Percentiles rank a stretch among this genome's conserved stretches.
Evolutionary conservation across 2,113 vertebrate species (phyloP).

Genomic region (Callipepla squamata): DNA sequence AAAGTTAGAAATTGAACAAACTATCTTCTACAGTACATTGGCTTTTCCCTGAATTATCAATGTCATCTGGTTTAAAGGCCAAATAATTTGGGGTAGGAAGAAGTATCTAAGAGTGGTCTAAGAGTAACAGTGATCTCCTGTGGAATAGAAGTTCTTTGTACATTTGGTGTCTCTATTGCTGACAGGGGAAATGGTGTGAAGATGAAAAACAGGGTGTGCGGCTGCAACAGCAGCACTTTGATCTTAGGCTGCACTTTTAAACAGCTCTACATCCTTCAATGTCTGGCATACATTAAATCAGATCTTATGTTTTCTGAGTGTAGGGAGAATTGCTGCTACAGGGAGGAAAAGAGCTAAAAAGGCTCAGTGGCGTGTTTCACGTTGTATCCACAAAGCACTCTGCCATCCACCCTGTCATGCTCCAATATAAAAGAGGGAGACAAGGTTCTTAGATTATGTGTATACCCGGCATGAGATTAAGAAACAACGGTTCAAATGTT

Average conservation of each 20-base stretch:
- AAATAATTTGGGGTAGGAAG: not conserved
- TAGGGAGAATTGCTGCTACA: not conserved
- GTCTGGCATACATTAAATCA: not conserved
- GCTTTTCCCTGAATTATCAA: not conserved
- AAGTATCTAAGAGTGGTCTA: not conserved
- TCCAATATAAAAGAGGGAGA: too few species aligned
- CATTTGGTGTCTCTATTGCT: not conserved
- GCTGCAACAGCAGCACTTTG: conserved; percentile 18
- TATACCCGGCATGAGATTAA: too few species aligned
- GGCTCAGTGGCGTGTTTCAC: not conserved
- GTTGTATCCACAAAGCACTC: not conserved
- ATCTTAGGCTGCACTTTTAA: conserved; percentile 16
- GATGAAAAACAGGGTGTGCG: not conserved
- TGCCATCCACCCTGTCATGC: not conserved
- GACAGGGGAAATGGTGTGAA: not conserved
- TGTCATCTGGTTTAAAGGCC: not conserved
- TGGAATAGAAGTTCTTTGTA: not conserved
- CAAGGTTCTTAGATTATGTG: too few species aligned
- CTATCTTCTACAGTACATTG: not conserved
- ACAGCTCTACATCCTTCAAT: not conserved
- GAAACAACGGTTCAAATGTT: too few species aligned
- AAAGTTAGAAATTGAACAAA: not conserved
- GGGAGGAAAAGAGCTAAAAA: not conserved
- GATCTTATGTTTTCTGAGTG: not conserved
- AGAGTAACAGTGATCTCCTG: not conserved